These are phyloP conservation scores for Anoplolepis gracilipes DNA, from an alignment of 1,140 invertebrate genomes.

Conservation along the genomic window DNA sequence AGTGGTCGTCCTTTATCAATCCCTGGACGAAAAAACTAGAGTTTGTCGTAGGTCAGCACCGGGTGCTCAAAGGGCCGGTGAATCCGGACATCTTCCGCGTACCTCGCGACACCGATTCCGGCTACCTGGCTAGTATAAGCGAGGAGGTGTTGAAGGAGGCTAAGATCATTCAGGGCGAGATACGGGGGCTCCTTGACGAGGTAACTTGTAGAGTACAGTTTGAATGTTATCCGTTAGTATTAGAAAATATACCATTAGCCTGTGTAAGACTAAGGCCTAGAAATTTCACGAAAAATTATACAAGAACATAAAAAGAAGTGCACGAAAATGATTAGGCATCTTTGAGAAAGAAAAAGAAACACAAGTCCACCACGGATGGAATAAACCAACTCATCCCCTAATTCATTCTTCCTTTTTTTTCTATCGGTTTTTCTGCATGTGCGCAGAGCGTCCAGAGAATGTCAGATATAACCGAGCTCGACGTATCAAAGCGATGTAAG, in stretches of 20 bases:
- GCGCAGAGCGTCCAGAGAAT: conserved; percentile 84
- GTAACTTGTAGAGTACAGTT: conserved; percentile 79
- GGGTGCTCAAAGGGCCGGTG: conserved; percentile 91
- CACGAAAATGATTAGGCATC: too few relatives aligned
- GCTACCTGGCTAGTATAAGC: conserved; percentile 79
- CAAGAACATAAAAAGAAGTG: too few relatives aligned
- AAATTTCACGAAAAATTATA: too few relatives aligned
- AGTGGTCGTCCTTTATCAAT: conserved; percentile 97
- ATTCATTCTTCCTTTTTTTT: conserved; percentile 71
- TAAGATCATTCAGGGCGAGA: conserved; percentile 89
- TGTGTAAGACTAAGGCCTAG: background rate
- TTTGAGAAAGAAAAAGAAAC: background rate
- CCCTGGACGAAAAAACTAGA: conserved; percentile 97
- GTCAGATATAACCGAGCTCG: conserved; percentile 73
- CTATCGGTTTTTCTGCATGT: conserved; percentile 67
- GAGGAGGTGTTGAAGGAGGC: conserved; percentile 88
- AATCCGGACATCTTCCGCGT: conserved; percentile 91
- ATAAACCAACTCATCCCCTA: conserved; percentile 28
- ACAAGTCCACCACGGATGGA: background rate
- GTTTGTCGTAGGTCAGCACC: conserved; percentile 96
- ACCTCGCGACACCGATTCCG: conserved; percentile 81
- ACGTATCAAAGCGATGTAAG: conserved; percentile 89
- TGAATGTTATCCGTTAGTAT: too few relatives aligned
- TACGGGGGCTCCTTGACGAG: conserved; percentile 89
- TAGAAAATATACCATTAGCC: too few relatives aligned